Evolutionary conservation across 2,797 vertebrate genomes (phyloP), one percentile per base, ranked within the genome.

Genomic region (Cuculus canorus): DNA sequence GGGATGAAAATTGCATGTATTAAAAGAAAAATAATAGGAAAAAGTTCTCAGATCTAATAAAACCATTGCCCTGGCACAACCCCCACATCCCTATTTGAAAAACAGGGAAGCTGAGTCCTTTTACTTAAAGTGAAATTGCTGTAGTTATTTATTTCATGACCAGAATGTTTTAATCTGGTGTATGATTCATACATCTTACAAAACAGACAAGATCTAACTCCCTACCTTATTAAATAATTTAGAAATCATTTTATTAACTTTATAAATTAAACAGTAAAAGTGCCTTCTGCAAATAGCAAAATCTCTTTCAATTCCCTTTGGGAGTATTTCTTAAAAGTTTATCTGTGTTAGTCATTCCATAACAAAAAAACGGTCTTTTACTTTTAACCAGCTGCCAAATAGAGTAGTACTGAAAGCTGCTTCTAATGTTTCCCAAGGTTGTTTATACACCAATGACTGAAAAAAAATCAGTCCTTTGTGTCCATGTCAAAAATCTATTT

Each of bases 141-240:
- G 52, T 6, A 50, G 57, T 82, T 93, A 64, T 81, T 94, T 94
- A 54, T 93, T 96, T 93, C 56, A 64, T 93, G 43, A 91, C 60
- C 25, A 88, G 59, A 79, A 56, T 70, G 27, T 73, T 88, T 87
- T 35, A 50, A 24, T 81, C 47, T 90, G 47, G 15, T 82, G 19
- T 68, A n/a, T 82, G 65, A 93, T 73, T 94, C 80, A 94, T 47
- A 60, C 50, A 37, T 72, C 76, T 90, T 69, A 25, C 66, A 87
- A 84, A 92, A 73, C 59, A 81, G 78, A 68, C 84, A 86, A 87
- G 61, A 91, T 82, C 77, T 82, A 93, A 73, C 60, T 96, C 64
- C 39, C 80, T 65, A 50, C 50, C 14, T 95, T 95, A 86, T 94
- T 95, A 63, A 96, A 94, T 95, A 95, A 94, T 95, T 91, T 68